These are phyloP conservation scores for Silurus aristotelis DNA, from an alignment of 2,797 vertebrate species.

Conservation along the genomic window DNA sequence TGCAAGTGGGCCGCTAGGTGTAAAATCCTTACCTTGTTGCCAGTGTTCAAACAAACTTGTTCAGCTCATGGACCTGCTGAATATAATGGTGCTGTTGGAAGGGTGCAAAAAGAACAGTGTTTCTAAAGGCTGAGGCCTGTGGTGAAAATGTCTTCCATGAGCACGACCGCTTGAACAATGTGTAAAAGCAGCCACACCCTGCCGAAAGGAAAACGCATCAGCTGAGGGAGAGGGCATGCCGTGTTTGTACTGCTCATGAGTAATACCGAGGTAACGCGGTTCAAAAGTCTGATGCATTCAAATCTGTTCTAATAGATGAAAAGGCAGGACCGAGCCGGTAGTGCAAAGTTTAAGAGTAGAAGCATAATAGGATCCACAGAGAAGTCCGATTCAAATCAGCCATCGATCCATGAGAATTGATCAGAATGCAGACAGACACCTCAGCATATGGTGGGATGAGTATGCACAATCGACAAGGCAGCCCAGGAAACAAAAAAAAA, in stretches of 20 bases:
- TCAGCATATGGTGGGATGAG: conserved; percentile 4
- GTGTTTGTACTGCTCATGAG: conserved; percentile 30
- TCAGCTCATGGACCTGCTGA: background rate
- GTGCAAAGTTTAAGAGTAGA: background rate
- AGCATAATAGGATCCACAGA: background rate
- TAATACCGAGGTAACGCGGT: background rate
- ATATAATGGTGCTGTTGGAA: background rate
- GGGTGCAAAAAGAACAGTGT: conserved; percentile 12
- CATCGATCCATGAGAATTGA: background rate
- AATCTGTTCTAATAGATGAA: background rate
- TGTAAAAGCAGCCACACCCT: conserved; percentile 38
- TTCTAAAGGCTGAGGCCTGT: conserved; percentile 38
- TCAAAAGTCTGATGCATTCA: background rate
- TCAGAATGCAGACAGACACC: background rate
- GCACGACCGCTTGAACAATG: conserved; percentile 32
- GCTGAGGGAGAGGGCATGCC: background rate
- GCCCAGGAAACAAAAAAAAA: conserved; percentile 13
- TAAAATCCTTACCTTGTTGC: background rate
- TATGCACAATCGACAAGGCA: background rate
- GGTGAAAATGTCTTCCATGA: conserved; percentile 45
- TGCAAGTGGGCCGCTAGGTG: background rate
- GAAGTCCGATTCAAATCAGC: background rate
- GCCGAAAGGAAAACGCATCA: conserved; percentile 2
- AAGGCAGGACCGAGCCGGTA: background rate
- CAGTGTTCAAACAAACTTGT: background rate